Conservation (phyloP, 1,140 invertebrate genomes). For the Drosophila mayri region DNA sequence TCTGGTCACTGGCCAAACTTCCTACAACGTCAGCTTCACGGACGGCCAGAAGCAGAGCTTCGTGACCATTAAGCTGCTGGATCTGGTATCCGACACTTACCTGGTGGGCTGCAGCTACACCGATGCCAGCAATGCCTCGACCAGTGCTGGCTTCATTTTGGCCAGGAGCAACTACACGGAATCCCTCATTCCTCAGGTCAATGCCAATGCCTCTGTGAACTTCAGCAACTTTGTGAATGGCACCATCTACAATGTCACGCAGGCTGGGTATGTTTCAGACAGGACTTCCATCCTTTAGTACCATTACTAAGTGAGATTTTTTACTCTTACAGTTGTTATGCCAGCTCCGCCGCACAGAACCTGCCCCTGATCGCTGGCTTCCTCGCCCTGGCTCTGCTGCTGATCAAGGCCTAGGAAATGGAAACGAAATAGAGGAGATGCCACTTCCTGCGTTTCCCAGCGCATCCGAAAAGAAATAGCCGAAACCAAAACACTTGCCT, state of each 20-base stretch:
- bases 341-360: constrained; percentile 33
- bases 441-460: constrained; percentile 5
- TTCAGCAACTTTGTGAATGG: constrained; percentile 39
- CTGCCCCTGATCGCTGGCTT: constrained; percentile 63
- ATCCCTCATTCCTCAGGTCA: background rate
- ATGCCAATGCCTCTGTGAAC: constrained; percentile 19
- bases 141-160: constrained; percentile 58
- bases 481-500: constrained; percentile 24
- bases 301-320: background rate
- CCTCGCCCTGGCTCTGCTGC: constrained; percentile 52
- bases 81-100: constrained; percentile 15
- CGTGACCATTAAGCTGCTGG: constrained; percentile 46
- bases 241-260: constrained; percentile 26
- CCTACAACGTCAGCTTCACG: constrained; percentile 48
- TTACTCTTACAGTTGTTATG: constrained; percentile 15
- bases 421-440: background rate
- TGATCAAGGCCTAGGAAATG: constrained; percentile 51
- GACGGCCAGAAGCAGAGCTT: background rate
- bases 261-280: constrained; percentile 39
- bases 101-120: constrained; percentile 57
- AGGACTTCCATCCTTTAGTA: background rate
- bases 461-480: constrained; percentile 4
- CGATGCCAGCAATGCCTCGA: background rate
- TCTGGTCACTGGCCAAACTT: background rate
- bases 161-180: background rate